Base-by-base conservation (phyloP, 92 coral and sea anemone species). In the Bergia puertoricense region DNA sequence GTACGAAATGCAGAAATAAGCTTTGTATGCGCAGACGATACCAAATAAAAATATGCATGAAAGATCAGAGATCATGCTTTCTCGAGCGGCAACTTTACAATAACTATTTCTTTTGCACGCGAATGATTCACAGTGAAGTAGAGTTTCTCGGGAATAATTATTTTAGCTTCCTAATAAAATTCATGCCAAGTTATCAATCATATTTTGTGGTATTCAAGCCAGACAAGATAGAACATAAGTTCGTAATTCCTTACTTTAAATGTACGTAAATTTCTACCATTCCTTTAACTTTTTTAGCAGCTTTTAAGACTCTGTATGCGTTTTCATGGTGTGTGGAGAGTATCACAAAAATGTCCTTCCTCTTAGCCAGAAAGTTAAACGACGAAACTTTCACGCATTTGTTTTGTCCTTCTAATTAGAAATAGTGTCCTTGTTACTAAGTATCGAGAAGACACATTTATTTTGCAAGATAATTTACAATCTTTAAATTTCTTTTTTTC, bases 41-140 rank as follows among this genome's bases (percentile, higher is more conserved):
- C 74, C 18, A 82, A 16, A 20, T 62, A 20, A 36, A 43, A 77
- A 82, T 65, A n/a, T 82, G 86, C 76, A 82, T 82, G 46, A 68
- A 45, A 39, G 76, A 82, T 82, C 73, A 39, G 15, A 40, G 36
- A 65, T 65, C 75, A 65, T 37, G 76, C 75, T 36, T 46, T 9
- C 65, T 46, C 38, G 18, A 37, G 45, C 45, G 43, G 10, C 38
- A 54, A 37, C 30, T 38, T 54, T 54, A 2, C 71, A n/a, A 10
- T 41, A 43, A 82, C 36, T 18, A 38, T 42, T 59, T 39, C 22
- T 18, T 18, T 5, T 66, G 54, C 38, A 42, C 14, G 20, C 74
- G 40, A 66, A 80, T 80, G 42, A 80, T 51, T 30, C 20, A 7
- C n/a, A 54, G 67, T 16, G 43, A n/a, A 80, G 46, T 62, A 30